These are phyloP conservation scores for Lycocerus yunnanus DNA, from an alignment of 2,888 invertebrate genomes.

Conservation along the genomic window DNA sequence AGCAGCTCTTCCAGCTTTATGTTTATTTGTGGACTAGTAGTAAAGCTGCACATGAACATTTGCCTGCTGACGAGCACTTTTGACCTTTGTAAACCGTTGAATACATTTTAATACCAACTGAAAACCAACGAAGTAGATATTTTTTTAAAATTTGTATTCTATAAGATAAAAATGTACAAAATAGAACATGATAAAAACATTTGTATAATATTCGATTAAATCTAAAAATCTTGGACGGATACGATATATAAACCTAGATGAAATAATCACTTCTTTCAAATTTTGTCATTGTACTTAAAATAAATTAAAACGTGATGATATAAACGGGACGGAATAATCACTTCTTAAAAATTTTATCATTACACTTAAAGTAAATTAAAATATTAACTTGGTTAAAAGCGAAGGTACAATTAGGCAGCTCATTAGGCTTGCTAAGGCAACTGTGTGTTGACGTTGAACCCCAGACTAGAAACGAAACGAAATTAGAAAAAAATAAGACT, in stretches of 20 bases:
- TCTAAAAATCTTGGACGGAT: not conserved
- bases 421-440: not conserved
- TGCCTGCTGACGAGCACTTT: too few relatives aligned
- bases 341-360: not conserved
- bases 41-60: too few relatives aligned
- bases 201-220: not conserved
- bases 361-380: not conserved
- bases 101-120: too few relatives aligned
- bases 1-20: too few relatives aligned
- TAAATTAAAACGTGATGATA: not conserved
- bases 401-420: not conserved
- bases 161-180: not conserved
- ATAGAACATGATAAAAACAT: not conserved
- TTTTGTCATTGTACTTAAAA: not conserved
- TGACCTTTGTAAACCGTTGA: too few relatives aligned
- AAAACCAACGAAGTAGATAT: not conserved
- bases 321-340: not conserved
- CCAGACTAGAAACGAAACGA: conserved; percentile 10
- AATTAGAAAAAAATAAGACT: not conserved
- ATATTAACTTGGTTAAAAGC: not conserved
- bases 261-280: not conserved
- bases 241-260: not conserved
- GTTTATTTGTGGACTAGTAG: too few relatives aligned
- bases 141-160: not conserved
- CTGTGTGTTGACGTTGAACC: not conserved